Base-by-base conservation (phyloP, 1,140 invertebrate species). In the Temnothorax longispinosus region DNA sequence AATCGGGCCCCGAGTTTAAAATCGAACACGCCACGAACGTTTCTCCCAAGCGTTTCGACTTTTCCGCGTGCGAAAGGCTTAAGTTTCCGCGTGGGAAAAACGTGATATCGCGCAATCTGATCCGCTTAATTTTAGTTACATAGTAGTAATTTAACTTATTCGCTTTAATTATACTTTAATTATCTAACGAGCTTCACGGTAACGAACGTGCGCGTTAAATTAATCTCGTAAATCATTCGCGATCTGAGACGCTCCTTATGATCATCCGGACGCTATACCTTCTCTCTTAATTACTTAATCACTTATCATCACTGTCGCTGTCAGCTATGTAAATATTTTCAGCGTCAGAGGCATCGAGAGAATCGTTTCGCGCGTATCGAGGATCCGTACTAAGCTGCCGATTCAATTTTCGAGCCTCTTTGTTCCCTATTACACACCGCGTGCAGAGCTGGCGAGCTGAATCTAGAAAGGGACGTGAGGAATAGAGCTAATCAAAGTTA, bases 151-250 rank as follows among this genome's bases (percentile, higher is more conserved):
- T 71, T n/a, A 32, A 18, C n/a, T 52, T 54, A 11, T 80, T 67
- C 47, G 11, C 32, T 52, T 56, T 56, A 71, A 71, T 54, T 72
- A 82, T 47, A 21, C 13, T 60, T 81, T 50, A 84, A 84, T 50
- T 74, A 18, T 62, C 38, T 56, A 54, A 71, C 35, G 54, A 38
- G 69, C 13, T 27, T n/a, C 38, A 32, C 41, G 32, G n/a, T 60
- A 75, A 50, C 52, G 52, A 56, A 18, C 27, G 38, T 15, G 44
- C 3, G 27, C 52, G 47, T 32, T 27, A 15, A 74, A 62, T 38
- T 84, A 75, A 75, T 84, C 56, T 58, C 52, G 41, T 58, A 82
- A 82, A 74, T 60, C 41, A 74, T 82, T 58, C 38, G 38, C 52
- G 18, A 35, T 58, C 50, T 32, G 18, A 44, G 15, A 27, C 35